Base-by-base conservation (phyloP, 2,888 invertebrate species). In the Eurytoma adleriae region DNA sequence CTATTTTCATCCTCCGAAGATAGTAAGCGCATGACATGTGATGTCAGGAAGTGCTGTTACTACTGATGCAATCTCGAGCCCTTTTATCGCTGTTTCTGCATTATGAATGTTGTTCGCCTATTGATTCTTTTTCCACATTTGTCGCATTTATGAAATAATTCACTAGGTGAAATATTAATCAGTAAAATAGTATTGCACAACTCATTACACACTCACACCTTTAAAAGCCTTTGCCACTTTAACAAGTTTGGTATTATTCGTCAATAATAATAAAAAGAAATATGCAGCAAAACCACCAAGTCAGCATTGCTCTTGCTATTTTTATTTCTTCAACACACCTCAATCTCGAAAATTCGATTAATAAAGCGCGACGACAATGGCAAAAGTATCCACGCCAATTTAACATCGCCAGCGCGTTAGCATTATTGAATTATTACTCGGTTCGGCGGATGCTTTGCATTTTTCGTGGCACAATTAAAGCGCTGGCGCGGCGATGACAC, bases 1-100 rank as follows among this genome's bases (percentile, higher is more conserved):
- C 77, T 71, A 71, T 71, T 78, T 77, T 70, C 30, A 30, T 50
- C 57, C 56, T 70, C 66, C 64, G 18, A 20, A 72, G 40, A 56
- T 54, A 64, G 64, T 54, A 16, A 57, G 10, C 2, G 77, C 50
- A 30, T 71, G 77, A 70, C 64, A 48, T 52, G 52, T 56, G 5
- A 30, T n/a, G 57, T 48, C 62, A 59, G 69, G 14, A 69, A 64
- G 48, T 27, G 24, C 3, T 30, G 27, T 27, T 48, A 24, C 54
- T 20, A 20, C 12, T 27, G 72, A 73, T 73, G 48, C 18, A 14
- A 68, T 78, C 73, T 16, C 18, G 14, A 54, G 61, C 61, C n/a
- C 48, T 72, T 54, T 78, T 78, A 71, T 78, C 78, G 20, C 5
- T 67, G 18, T 16, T 67, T 20, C 50, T 18, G 16, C 5, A 30